phyloP scores from a whole-genome alignment of 2,888 invertebrate genomes.

The Lochmaea crataegi region DNA sequence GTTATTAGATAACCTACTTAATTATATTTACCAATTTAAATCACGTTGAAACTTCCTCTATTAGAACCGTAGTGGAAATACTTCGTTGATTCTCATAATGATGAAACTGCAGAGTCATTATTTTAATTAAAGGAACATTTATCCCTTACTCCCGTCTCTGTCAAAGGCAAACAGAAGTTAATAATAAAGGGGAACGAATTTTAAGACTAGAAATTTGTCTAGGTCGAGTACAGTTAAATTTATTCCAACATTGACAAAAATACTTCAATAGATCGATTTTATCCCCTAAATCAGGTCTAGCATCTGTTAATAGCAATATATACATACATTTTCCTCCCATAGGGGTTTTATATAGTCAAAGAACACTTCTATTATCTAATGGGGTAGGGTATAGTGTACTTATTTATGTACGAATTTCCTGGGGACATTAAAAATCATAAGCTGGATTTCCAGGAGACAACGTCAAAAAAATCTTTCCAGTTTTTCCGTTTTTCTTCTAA shows the following conservation, averaged over 20 bases:
- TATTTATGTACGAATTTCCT: no score
- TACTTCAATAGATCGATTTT: background rate
- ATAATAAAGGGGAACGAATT: background rate
- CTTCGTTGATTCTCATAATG: constrained; percentile 33
- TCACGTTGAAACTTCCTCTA: constrained; percentile 33
- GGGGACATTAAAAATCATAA: no score
- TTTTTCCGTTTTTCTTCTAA: no score
- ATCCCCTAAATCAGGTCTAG: background rate
- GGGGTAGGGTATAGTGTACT: no score
- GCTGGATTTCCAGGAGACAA: no score
- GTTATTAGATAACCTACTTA: constrained; percentile 11
- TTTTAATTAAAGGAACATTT: constrained; percentile 20
- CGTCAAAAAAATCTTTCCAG: no score
- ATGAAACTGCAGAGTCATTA: constrained; percentile 28
- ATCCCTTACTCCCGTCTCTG: background rate
- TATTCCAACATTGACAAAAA: no score
- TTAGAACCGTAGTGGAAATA: constrained; percentile 22
- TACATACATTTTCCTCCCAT: constrained; percentile 39
- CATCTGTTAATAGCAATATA: constrained; percentile 43
- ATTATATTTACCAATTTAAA: constrained; percentile 32
- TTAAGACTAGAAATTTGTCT: constrained; percentile 3
- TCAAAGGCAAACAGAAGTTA: background rate
- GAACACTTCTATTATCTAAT: no score
- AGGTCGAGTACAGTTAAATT: background rate
- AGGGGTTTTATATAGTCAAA: constrained; percentile 29